These are phyloP conservation scores for Amaurobius ferox DNA, from an alignment of 2,888 invertebrate genomes.

Conservation along the genomic window DNA sequence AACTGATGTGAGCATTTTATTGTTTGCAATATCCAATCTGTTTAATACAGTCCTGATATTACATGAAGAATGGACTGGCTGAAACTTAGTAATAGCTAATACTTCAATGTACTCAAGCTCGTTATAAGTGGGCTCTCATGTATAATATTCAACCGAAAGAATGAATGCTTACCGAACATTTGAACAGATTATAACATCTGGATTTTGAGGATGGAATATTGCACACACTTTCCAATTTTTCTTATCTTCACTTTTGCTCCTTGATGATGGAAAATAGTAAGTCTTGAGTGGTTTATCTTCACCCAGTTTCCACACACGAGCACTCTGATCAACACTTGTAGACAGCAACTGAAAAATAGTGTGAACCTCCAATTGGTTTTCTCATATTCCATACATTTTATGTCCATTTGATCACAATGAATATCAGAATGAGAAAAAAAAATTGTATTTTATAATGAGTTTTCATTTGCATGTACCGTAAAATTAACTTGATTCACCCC, in stretches of 20 bases:
- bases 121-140: too few species aligned
- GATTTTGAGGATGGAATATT: constrained; percentile 31
- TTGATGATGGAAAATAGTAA: neutral
- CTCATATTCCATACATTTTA: too few species aligned
- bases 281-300: constrained; percentile 4
- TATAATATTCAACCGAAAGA: too few species aligned
- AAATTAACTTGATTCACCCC: neutral
- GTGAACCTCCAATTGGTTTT: neutral
- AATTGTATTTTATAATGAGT: neutral
- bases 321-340: constrained; percentile 71
- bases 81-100: too few species aligned
- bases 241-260: constrained; percentile 19
- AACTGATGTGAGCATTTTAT: too few species aligned
- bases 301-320: constrained; percentile 42
- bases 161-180: neutral
- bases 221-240: constrained; percentile 5
- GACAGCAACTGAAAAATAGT: constrained; percentile 62
- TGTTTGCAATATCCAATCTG: too few species aligned
- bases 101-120: too few species aligned
- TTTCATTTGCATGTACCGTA: neutral
- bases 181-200: constrained; percentile 28
- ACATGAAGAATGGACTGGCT: too few species aligned
- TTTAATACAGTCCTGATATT: too few species aligned
- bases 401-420: too few species aligned
- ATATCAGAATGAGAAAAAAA: too few species aligned